Evolutionary conservation across 2,113 vertebrate genomes (phyloP).

Genomic region (Ciconia maguari): DNA sequence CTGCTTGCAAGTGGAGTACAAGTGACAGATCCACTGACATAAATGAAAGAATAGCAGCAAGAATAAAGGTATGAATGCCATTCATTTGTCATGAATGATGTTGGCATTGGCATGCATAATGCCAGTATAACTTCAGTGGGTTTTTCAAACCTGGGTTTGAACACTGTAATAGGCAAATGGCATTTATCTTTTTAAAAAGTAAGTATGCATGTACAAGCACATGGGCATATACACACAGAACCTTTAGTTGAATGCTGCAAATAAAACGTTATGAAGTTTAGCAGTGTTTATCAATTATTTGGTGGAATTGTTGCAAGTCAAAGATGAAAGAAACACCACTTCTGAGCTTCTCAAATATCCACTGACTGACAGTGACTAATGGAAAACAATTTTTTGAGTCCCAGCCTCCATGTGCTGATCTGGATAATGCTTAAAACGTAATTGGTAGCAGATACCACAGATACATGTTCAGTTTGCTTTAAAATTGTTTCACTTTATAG

Average conservation of each 20-base stretch:
- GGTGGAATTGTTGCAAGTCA: not conserved
- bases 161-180: not conserved
- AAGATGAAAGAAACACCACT: not conserved
- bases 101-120: not conserved
- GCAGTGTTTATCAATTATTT: not conserved
- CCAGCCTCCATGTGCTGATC: not conserved
- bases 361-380: not conserved
- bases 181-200: not conserved
- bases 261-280: not conserved
- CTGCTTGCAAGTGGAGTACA: not conserved
- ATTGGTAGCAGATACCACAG: not conserved
- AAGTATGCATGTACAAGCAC: not conserved
- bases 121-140: not conserved
- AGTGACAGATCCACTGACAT: not conserved
- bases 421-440: not conserved
- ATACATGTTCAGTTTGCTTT: not conserved
- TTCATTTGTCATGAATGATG: not conserved
- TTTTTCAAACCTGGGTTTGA: not conserved
- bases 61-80: not conserved
- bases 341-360: not conserved
- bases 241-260: not conserved
- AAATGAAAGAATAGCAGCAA: not conserved
- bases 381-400: not conserved
- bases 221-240: not conserved
- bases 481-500: not conserved